A percentile compares a stretch with the other conserved stretches of the same genome.
Conservation (phyloP, 1,140 invertebrate species). For the Pteromalus puparum region DNA sequence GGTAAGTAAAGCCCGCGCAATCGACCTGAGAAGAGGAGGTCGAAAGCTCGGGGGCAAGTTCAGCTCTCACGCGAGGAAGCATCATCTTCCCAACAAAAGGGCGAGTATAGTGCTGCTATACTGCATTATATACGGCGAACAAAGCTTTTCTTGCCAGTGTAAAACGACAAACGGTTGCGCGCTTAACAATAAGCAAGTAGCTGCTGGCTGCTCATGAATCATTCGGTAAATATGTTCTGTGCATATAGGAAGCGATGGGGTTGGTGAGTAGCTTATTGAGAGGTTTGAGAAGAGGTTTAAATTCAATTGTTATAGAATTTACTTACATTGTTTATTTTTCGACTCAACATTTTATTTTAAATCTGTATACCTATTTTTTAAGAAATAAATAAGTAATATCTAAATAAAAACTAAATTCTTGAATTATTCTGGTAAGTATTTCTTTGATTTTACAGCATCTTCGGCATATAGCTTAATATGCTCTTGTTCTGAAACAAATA, state of each 20-base stretch:
- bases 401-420: too few relatives aligned
- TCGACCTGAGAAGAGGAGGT: background rate
- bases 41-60: conserved; percentile 6
- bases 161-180: background rate
- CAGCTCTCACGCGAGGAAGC: background rate
- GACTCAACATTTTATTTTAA: too few relatives aligned
- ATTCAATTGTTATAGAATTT: too few relatives aligned
- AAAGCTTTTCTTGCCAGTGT: background rate
- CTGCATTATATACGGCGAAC: background rate
- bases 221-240: background rate
- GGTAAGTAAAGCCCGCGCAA: background rate
- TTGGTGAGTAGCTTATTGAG: too few relatives aligned
- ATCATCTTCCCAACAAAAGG: background rate
- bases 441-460: background rate
- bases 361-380: too few relatives aligned
- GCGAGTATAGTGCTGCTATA: background rate
- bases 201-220: background rate
- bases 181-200: background rate
- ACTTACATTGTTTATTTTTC: too few relatives aligned
- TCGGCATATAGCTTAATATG: background rate
- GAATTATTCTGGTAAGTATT: background rate
- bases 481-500: background rate
- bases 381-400: too few relatives aligned
- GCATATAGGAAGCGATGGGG: too few relatives aligned
- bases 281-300: too few relatives aligned